Conservation (phyloP, 2,113 vertebrate species). For the Hemiprocne comata region DNA sequence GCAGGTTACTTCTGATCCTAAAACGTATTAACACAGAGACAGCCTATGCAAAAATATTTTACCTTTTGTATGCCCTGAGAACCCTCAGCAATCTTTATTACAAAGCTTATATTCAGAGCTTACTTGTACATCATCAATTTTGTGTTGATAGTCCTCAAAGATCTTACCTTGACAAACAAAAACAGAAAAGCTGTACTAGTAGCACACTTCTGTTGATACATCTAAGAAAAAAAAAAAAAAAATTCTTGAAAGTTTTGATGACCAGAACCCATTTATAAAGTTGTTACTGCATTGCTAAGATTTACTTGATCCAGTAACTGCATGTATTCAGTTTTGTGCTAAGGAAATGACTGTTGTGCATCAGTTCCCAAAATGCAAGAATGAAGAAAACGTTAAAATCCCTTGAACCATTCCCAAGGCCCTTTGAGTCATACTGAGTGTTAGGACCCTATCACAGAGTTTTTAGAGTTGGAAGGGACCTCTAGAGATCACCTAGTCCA, state of each 20-base stretch:
- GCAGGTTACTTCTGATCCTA: neutral
- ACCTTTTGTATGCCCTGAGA: neutral
- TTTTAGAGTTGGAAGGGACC: too few species aligned
- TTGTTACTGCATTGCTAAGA: neutral
- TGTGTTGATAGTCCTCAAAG: neutral
- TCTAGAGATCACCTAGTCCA: too few species aligned
- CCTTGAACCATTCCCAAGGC: neutral
- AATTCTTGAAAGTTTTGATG: neutral
- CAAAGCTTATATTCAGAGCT: neutral
- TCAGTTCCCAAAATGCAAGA: neutral
- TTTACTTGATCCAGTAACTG: neutral
- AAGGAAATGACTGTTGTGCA: neutral
- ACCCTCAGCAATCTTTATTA: neutral
- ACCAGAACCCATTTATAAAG: neutral
- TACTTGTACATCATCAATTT: neutral
- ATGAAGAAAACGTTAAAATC: neutral
- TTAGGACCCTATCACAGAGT: neutral
- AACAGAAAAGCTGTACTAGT: neutral
- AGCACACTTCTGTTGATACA: neutral
- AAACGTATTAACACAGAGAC: neutral
- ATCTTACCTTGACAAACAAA: neutral
- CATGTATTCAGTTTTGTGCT: neutral
- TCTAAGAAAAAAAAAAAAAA: neutral
- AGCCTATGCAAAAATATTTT: neutral
- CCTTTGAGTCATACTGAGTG: neutral